Base-by-base conservation (phyloP, 2,113 vertebrate species). In the Calyptomena viridis region DNA sequence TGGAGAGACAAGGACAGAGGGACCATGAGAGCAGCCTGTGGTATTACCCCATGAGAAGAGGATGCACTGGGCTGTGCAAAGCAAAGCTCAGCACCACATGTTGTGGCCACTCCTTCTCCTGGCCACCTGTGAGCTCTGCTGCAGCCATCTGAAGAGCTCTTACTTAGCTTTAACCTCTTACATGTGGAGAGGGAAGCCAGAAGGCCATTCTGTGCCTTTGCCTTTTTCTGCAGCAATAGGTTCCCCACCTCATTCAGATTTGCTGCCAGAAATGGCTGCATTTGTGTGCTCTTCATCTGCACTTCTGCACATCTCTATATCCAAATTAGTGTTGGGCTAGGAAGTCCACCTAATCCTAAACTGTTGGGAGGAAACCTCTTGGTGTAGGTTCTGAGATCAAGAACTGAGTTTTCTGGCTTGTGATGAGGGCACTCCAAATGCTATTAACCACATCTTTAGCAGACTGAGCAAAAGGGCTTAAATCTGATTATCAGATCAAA, bases 1-100 rank as follows among this genome's bases (percentile, higher is more conserved):
- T 99, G 33, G 12, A 87, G 83, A 84, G 62, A 46, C 76, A 90
- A 92, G 52, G 69, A 93, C 67, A 96, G 71, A 68, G 42, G 84
- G 23, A 78, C 52, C 37, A 50, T 94, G 56, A 94, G 52, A 83
- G 55, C 8, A 66, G 66, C 53, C 63, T 8, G 4, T 2, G 2
- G 12, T 52, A 20, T 33, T 8, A 39, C 12, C 63, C 12, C 44
- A 33, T 0, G 12, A 60, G 23, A 40, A 35, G 24, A 78, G 44
- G 63, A 73, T 37, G 82, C 28, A 4, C 42, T 10, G 37, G 62
- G 37, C 77, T 74, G 11, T 18, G 59, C 64, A 82, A 60, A 72
- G 52, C 62, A 50, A 68, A 72, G 58, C 82, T 52, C 8, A 5
- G 74, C 44, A 25, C 19, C n/a, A 12, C 1, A 2, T 25, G 10